Conservation (phyloP, 2,888 invertebrate genomes). For the Stenolophus ochropezus region DNA sequence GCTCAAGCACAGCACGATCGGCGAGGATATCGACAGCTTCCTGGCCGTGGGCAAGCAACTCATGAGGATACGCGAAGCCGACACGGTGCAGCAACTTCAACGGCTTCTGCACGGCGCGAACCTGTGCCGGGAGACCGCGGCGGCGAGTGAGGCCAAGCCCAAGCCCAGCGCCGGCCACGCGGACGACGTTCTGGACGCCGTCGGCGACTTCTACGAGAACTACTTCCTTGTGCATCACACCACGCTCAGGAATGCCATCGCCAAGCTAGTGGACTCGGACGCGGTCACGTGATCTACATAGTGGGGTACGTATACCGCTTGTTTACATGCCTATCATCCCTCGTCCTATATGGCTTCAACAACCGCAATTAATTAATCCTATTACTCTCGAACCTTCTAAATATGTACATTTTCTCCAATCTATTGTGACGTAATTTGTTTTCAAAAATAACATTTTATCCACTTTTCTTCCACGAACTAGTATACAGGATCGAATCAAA, state of each 20-base stretch:
- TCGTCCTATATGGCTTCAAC: too few species aligned
- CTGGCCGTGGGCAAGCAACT: slow-evolving; percentile 69
- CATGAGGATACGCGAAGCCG: slow-evolving; percentile 57
- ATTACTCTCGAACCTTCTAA: too few species aligned
- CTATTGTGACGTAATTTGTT: too few species aligned
- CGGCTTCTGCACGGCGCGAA: slow-evolving; percentile 43
- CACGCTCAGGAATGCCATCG: slow-evolving; percentile 63
- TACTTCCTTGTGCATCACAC: slow-evolving; percentile 71
- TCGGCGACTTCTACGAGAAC: slow-evolving; percentile 68
- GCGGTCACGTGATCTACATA: slow-evolving; percentile 69
- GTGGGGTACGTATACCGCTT: slow-evolving; percentile 10
- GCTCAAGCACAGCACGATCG: slow-evolving; percentile 40
- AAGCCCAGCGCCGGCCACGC: slow-evolving; percentile 67
- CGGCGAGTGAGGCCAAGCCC: slow-evolving; percentile 26
- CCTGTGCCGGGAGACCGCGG: slow-evolving; percentile 73
- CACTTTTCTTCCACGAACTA: too few species aligned
- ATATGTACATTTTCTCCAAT: too few species aligned
- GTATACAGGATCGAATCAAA: too few species aligned
- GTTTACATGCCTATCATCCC: too few species aligned
- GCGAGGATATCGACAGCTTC: slow-evolving; percentile 65
- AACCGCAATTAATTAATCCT: too few species aligned
- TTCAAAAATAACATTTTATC: too few species aligned
- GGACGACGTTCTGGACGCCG: slow-evolving; percentile 71
- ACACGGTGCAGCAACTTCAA: slow-evolving; percentile 44
- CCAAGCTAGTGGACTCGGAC: slow-evolving; percentile 71